Base-by-base conservation (phyloP, 2,888 invertebrate genomes). In the Melanophora roralis region DNA sequence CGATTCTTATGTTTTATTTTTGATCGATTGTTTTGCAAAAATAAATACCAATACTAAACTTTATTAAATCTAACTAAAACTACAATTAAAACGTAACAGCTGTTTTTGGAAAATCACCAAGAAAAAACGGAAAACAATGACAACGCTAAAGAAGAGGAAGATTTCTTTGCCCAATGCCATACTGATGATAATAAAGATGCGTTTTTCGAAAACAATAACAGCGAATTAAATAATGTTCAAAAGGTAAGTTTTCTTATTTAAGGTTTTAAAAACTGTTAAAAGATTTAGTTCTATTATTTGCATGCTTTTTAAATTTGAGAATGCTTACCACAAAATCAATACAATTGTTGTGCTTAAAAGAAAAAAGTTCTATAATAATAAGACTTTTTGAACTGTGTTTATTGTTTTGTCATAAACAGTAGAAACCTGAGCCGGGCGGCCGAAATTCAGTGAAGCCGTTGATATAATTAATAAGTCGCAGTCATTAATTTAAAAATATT, bases 161-260 rank as follows among this genome's bases (percentile, higher is more conserved):
- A 98, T 91, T 98, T 98, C 92, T 98, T 98, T 91, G 94, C 94
- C 75, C 95, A 96, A 90, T 94, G 93, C 82, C 81, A 83, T 92
- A 93, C 92, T 85, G 90, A 89, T 85, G 89, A 89, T 67, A 88
- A 83, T 19, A 76, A 82, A 68, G 89, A 84, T 40, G 40, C 60
- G 27, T 84, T 84, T 45, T 83, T 85, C 82, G 85, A 88, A 89
- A 92, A 90, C 87, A 90, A 90, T 83, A 89, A 88, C 81, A 85
- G 83, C 62, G 83, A 83, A 67, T 82, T 34, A 14, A 84, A 88
- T 67, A 80, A 83, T 69, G 76, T 77, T 16, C 91, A 91, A 91
- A 92, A 92, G 92, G 93, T 92, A 91, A 90, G 90, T 78, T 36
- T 55, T n/a, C n/a, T n/a, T n/a, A n/a, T n/a, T n/a, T n/a, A n/a